Percentiles rank a stretch among this genome's conserved stretches.
phyloP scores from a whole-genome alignment of 1,140 invertebrate species.

The Pogonognathellus flavescens region DNA sequence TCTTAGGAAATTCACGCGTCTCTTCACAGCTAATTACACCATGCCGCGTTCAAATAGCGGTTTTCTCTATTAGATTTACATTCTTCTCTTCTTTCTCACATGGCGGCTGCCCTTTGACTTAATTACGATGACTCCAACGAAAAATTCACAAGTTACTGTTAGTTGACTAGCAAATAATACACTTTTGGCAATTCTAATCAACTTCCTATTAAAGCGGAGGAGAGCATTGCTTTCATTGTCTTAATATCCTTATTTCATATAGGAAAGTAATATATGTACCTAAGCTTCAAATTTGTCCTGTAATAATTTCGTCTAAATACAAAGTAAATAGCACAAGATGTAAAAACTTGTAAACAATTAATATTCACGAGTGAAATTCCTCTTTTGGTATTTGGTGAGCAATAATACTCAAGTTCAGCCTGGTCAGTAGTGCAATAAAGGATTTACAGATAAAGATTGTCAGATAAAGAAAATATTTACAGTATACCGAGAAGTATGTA shows the following conservation, averaged over 20 bases:
- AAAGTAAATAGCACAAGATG: no score
- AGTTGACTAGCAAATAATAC: constrained; percentile 28
- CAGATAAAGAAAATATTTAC: no score
- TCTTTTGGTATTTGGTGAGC: no score
- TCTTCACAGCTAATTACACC: constrained; percentile 35
- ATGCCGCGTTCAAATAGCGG: constrained; percentile 26
- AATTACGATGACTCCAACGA: constrained; percentile 39
- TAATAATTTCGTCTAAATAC: background rate
- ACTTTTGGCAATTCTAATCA: background rate
- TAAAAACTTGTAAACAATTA: no score
- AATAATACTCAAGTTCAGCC: no score
- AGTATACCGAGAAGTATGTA: no score
- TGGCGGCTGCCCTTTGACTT: constrained; percentile 42
- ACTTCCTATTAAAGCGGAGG: background rate
- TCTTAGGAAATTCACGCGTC: constrained; percentile 37
- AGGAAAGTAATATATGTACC: no score
- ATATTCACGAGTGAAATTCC: no score
- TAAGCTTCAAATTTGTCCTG: background rate
- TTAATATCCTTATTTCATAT: no score
- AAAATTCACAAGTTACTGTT: constrained; percentile 43
- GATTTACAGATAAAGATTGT: no score
- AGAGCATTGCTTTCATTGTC: background rate
- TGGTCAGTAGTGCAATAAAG: no score
- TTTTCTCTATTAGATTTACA: constrained; percentile 41
- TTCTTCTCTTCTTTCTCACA: constrained; percentile 22